These are phyloP conservation scores for Lycocerus yunnanus DNA, from an alignment of 2,888 invertebrate genomes.

Conservation along the genomic window DNA sequence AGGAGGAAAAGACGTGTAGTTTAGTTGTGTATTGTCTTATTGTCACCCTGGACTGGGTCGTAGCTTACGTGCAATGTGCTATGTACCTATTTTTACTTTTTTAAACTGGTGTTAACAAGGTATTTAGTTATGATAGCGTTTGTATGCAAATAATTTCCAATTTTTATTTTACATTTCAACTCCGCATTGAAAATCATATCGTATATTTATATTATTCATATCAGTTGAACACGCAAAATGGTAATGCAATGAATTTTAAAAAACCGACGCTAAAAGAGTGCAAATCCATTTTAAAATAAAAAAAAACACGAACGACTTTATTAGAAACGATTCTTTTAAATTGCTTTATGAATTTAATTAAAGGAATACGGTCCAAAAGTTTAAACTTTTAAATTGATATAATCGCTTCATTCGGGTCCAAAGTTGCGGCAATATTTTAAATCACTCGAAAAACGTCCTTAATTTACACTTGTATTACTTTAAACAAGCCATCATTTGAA, in stretches of 20 bases:
- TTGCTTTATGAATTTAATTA: conserved; percentile 29
- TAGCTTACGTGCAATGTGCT: conserved; percentile 34
- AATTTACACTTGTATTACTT: conserved; percentile 36
- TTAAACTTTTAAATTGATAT: conserved; percentile 33
- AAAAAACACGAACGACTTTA: conserved; percentile 16
- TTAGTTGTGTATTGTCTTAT: conserved; percentile 38
- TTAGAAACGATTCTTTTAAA: conserved; percentile 12
- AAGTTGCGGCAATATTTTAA: conserved; percentile 34
- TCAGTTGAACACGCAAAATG: conserved; percentile 10
- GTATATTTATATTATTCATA: background rate
- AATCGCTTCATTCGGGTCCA: conserved; percentile 29
- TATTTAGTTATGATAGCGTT: conserved; percentile 31
- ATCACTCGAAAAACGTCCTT: conserved; percentile 32
- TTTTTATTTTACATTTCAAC: conserved; percentile 17
- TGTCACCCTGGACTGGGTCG: conserved; percentile 36
- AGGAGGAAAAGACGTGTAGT: conserved; percentile 47
- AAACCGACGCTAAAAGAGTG: background rate
- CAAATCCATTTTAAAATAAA: background rate
- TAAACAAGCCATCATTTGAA: conserved; percentile 33
- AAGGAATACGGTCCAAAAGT: conserved; percentile 27
- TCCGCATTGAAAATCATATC: conserved; percentile 13
- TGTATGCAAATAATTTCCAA: conserved; percentile 17
- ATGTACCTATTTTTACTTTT: conserved; percentile 29
- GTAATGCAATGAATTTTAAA: background rate
- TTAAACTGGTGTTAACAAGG: conserved; percentile 26